Conservation (phyloP, 2,888 invertebrate species). For the Spisula subtruncata region DNA sequence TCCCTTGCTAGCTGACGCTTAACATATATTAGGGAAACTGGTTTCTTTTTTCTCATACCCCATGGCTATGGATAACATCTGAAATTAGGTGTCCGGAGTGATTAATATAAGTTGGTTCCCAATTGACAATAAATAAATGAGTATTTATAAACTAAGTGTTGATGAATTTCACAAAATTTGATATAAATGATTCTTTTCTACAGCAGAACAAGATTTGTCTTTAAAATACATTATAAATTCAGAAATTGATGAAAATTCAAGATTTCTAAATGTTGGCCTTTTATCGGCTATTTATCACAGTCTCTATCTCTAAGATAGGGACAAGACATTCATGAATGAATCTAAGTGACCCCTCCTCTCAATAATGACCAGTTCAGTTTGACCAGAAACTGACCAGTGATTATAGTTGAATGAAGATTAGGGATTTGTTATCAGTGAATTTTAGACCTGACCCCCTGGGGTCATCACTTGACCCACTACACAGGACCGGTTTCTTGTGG, state of each 20-base stretch:
- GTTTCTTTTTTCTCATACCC: too few species aligned
- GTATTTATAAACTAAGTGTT: too few species aligned
- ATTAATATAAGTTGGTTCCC: too few species aligned
- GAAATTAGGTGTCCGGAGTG: too few species aligned
- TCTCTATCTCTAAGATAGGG: neutral
- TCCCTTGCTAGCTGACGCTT: too few species aligned
- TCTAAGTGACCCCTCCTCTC: slow-evolving; percentile 26
- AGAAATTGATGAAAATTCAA: neutral
- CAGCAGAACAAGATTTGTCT: neutral
- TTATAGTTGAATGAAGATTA: slow-evolving; percentile 54
- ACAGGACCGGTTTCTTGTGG: neutral
- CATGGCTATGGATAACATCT: too few species aligned
- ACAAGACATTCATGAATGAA: slow-evolving; percentile 46
- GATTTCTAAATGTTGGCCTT: slow-evolving; percentile 21
- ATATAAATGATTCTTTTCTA: too few species aligned
- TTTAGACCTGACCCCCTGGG: slow-evolving; percentile 48
- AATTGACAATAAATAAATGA: too few species aligned
- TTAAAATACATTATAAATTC: neutral
- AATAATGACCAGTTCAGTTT: slow-evolving; percentile 46
- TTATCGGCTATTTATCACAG: neutral
- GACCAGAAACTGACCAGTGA: slow-evolving; percentile 61
- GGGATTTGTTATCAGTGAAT: slow-evolving; percentile 32
- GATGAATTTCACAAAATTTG: too few species aligned
- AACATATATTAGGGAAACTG: too few species aligned
- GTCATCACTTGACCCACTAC: slow-evolving; percentile 45